A percentile compares a stretch with the other conserved stretches of the same genome.
Conservation (phyloP, 1,140 invertebrate genomes). For the Cepaea nemoralis region DNA sequence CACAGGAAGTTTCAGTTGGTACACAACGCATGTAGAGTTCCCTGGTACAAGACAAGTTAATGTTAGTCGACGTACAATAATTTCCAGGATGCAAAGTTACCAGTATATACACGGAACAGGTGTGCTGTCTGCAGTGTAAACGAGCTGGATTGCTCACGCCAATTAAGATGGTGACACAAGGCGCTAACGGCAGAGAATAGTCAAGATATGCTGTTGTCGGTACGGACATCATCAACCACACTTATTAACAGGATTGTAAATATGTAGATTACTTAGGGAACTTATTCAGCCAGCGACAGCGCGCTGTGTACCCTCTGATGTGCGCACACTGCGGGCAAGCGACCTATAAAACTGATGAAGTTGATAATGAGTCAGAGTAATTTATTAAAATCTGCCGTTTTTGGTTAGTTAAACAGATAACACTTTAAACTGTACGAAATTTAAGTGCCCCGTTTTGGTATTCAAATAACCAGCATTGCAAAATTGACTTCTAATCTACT, state of each 20-base stretch:
- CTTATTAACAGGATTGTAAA: neutral
- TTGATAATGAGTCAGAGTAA: neutral
- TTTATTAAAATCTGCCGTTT: neutral
- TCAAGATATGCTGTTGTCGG: neutral
- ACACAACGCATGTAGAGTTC: too few relatives aligned
- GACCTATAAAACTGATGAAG: neutral
- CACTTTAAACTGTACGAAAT: neutral
- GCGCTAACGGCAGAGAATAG: too few relatives aligned
- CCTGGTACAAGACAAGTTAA: too few relatives aligned
- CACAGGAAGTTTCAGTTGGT: too few relatives aligned
- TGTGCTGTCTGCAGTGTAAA: too few relatives aligned
- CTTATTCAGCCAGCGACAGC: neutral
- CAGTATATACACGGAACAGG: too few relatives aligned
- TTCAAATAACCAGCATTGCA: neutral
- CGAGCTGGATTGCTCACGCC: too few relatives aligned
- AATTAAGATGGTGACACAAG: too few relatives aligned
- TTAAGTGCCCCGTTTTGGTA: neutral
- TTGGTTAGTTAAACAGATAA: neutral
- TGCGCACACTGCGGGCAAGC: neutral
- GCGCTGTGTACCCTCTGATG: neutral
- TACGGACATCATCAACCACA: neutral
- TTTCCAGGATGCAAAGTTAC: too few relatives aligned
- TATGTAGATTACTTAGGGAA: neutral
- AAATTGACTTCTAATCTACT: neutral
- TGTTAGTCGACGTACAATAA: too few relatives aligned